Base-by-base conservation (phyloP, 2,113 vertebrate species). In the Parus major region DNA sequence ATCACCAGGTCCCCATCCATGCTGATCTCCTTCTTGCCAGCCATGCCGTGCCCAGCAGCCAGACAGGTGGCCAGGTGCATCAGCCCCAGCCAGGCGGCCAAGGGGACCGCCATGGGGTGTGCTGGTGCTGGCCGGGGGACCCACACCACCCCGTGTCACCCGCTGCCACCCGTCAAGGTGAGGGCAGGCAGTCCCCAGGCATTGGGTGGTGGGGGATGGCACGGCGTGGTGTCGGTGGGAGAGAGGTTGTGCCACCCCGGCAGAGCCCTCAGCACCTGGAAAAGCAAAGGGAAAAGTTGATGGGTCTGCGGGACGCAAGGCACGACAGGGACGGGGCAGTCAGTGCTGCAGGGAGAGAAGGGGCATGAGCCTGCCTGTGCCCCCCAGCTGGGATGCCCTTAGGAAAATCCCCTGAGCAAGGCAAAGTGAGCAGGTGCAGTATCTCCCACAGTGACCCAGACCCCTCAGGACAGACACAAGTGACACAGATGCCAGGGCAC, bases 1-100 rank as follows among this genome's bases (percentile, higher is more conserved):
- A 99, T 99, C 87, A 99, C 98, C 97, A 99, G 94, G 96, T 99
- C 99, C 17, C 99, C 99, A 2, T 99, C 99, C 2, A 99, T 96
- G 90, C 98, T 98, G 97, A 99, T 99, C 96, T 99, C 99, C 47
- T 98, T 98, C 97, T 99, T 99, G 96, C 98, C 92, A 0, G 97
- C 77, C 9, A 97, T 90, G 36, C 97, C 75, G 3, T 97, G 95
- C 59, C 94, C 92, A 0, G 79, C 60, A 1, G 82, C 91, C 83
- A 96, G 72, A 68, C 95, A 97, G 15, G 60, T 71, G 60, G 87
- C 64, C 72, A 97, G 66, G 39, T 31, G 39, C 83, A 93, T 31
- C 92, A 97, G 90, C 90, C 95, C 92, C 82, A 97, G 84, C 95
- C 96, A 97, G 85, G 89, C 21, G 7, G 91, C 80, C 78, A 86